Evolutionary conservation across 2,797 vertebrate genomes (phyloP).

Genomic region (Chromobotia macracanthus): DNA sequence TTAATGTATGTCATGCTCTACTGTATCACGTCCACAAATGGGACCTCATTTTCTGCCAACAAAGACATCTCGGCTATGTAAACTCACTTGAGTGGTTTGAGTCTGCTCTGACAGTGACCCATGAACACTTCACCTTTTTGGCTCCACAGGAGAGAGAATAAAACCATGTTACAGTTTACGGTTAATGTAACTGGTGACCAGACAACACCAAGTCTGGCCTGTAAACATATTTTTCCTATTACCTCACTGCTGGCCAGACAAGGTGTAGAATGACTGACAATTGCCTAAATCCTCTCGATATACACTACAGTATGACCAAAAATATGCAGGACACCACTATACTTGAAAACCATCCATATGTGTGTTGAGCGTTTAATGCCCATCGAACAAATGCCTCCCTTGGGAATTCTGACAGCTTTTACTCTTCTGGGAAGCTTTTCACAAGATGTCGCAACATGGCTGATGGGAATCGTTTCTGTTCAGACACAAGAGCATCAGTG

Average conservation of each 20-base stretch:
- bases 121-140: slow-evolving; percentile 36
- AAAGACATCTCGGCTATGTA: slow-evolving; percentile 11
- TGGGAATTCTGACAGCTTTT: too few species aligned
- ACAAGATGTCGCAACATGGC: too few species aligned
- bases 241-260: slow-evolving; percentile 4
- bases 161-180: slow-evolving; percentile 59
- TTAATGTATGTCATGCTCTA: background rate
- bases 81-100: slow-evolving; percentile 9
- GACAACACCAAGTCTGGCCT: slow-evolving; percentile 36
- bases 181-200: slow-evolving; percentile 64
- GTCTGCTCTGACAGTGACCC: slow-evolving; percentile 42
- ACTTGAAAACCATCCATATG: too few species aligned
- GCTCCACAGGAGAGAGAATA: slow-evolving; percentile 52
- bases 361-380: too few species aligned
- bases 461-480: too few species aligned
- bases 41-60: slow-evolving; percentile 6
- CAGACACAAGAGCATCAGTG: too few species aligned
- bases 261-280: background rate
- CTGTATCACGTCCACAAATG: background rate
- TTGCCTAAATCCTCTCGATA: background rate
- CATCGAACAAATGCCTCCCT: too few species aligned
- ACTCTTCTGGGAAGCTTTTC: too few species aligned
- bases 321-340: too few species aligned
- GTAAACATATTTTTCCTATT: background rate
- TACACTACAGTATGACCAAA: background rate